Base-by-base conservation (phyloP, 2,797 vertebrate species). In the Gorsachius magnificus region DNA sequence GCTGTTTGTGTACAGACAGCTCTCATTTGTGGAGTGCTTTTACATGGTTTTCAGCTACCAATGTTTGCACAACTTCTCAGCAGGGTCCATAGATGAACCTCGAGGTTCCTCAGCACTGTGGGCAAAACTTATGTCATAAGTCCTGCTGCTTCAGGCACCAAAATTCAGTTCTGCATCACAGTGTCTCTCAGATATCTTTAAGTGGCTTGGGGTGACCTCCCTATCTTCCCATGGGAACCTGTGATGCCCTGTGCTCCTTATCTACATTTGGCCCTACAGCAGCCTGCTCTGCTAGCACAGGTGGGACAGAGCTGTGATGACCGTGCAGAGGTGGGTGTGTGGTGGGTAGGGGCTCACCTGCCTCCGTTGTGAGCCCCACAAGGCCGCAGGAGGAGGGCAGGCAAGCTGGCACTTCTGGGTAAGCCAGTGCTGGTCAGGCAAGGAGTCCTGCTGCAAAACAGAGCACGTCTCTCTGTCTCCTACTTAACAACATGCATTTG, bases 391-490 rank as follows among this genome's bases (percentile, higher is more conserved):
- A 60, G 13, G 35, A 74, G 17, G 24, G 45, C 22, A 83, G 56
- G 12, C 25, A 68, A 41, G 6, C 31, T 54, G 56, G 22, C 10
- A 31, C 46, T 29, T 15, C 31, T 83, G 31, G 24, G 14, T 63
- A 64, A 79, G n/a, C 26, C n/a, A 36, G 33, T 25, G 29, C 21
- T 82, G 28, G 33, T 56, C 35, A 66, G 19, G 19, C n/a, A 83
- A 45, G 38, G 26, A 64, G 28, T 57, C 35, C 57, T 69, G n/a
- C n/a, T 57, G 31, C 26, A 57, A 68, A 83, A 36, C 12, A 64
- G n/a, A 53, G 26, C 5, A 11, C 0, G 0, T 48, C 4, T 66
- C 10, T 74, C 22, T 48, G 4, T 45, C 24, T 83, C 13, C n/a
- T 58, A 12, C n/a, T 31, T 79, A 53, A 64, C 3, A 6, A 13